Evolutionary conservation across 92 coral and sea anemone species (phyloP).

Genomic region (Paragorgia papillata): DNA sequence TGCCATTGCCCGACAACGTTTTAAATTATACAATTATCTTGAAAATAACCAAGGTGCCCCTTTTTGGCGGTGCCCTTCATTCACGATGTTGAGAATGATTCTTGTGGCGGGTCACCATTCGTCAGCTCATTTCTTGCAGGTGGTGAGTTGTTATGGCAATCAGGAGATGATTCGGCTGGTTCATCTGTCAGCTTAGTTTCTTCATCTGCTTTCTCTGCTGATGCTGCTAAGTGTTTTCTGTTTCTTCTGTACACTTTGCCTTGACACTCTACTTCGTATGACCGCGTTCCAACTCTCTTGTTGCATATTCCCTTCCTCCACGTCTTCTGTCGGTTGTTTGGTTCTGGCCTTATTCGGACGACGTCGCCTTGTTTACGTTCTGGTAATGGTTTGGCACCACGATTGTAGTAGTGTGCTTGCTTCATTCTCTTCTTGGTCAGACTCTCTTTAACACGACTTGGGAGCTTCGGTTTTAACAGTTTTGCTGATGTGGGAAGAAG

Average conservation of each 20-base stretch:
- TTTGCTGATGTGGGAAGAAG: constrained; percentile 53
- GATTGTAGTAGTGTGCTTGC: constrained; percentile 57
- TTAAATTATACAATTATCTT: no score
- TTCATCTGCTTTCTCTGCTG: constrained; percentile 48
- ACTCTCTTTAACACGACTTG: constrained; percentile 32
- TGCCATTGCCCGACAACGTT: no score
- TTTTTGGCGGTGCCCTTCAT: no score
- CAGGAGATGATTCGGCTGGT: constrained; percentile 52
- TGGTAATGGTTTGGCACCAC: constrained; percentile 55
- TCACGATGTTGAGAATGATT: neutral
- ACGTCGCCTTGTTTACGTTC: constrained; percentile 61
- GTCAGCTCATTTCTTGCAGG: neutral
- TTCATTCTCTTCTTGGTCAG: constrained; percentile 55
- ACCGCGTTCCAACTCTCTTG: constrained; percentile 53
- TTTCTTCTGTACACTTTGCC: constrained; percentile 63
- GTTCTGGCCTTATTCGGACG: constrained; percentile 65
- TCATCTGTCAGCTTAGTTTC: constrained; percentile 41
- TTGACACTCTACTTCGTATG: constrained; percentile 57
- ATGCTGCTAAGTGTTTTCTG: constrained; percentile 57
- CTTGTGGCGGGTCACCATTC: neutral
- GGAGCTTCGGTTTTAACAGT: constrained; percentile 48
- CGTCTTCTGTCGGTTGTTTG: constrained; percentile 50
- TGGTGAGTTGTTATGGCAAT: neutral
- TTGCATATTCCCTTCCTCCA: constrained; percentile 65
- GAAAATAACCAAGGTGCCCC: no score